These are phyloP conservation scores for Machimus atricapillus DNA, from an alignment of 2,888 invertebrate species.

Conservation along the genomic window DNA sequence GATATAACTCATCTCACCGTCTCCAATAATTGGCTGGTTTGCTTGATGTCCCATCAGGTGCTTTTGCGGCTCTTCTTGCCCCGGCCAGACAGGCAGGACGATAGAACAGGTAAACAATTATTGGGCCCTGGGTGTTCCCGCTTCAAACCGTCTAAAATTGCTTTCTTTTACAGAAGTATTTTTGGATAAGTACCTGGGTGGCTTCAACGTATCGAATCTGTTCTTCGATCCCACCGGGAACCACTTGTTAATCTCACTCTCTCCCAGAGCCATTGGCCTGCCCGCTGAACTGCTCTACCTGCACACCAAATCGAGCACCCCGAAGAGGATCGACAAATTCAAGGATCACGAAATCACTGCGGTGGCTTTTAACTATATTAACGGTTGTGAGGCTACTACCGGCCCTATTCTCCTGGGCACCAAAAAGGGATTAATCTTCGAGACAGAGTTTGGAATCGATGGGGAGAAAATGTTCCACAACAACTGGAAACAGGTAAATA, in stretches of 20 bases:
- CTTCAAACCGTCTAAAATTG: not conserved
- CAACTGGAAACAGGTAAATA: conserved; percentile 82
- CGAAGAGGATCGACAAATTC: conserved; percentile 67
- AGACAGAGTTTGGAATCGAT: conserved; percentile 83
- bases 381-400: conserved; percentile 73
- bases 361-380: conserved; percentile 86
- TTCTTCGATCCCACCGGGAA: conserved; percentile 83
- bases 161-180: conserved; percentile 52
- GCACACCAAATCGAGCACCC: conserved; percentile 76
- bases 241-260: conserved; percentile 78
- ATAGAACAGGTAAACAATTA: conserved; percentile 61
- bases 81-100: conserved; percentile 78
- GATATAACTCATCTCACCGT: conserved; percentile 82
- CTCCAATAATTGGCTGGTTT: conserved; percentile 81
- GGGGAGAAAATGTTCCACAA: conserved; percentile 85
- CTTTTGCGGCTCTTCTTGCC: conserved; percentile 83
- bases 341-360: conserved; percentile 82
- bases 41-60: conserved; percentile 83
- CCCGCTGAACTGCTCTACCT: conserved; percentile 82
- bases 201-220: conserved; percentile 56
- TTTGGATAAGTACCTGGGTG: conserved; percentile 58
- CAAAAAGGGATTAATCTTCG: conserved; percentile 87
- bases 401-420: conserved; percentile 90
- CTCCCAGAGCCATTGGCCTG: conserved; percentile 64
- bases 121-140: not conserved